Evolutionary conservation across 2,797 vertebrate genomes (phyloP).

Genomic region (Tapirus indicus): DNA sequence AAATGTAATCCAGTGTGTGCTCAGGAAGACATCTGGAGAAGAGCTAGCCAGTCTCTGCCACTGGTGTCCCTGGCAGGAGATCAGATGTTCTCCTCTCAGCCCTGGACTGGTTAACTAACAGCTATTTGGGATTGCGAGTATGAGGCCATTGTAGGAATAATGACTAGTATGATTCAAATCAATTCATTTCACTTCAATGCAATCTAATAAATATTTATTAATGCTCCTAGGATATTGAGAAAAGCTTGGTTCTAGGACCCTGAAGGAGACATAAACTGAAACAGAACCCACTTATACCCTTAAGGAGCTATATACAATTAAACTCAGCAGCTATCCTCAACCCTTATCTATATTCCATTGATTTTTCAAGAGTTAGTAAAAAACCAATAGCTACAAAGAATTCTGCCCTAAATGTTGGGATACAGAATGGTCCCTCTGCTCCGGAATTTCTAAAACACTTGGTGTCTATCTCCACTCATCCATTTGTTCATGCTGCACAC

Average conservation of each 20-base stretch:
- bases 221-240: background rate
- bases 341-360: background rate
- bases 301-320: background rate
- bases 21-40: background rate
- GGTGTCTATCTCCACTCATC: background rate
- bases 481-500: background rate
- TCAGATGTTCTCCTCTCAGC: background rate
- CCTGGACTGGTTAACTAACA: background rate
- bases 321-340: background rate
- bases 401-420: background rate
- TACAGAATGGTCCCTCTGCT: background rate
- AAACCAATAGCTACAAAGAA: background rate
- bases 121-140: background rate
- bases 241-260: slow-evolving; percentile 20
- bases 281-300: background rate
- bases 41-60: background rate
- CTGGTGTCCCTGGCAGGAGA: background rate
- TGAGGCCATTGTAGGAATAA: background rate
- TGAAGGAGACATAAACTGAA: background rate
- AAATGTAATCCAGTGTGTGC: background rate
- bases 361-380: background rate
- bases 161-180: background rate
- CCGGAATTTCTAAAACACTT: background rate
- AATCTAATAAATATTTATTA: slow-evolving; percentile 51
- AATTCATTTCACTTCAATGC: slow-evolving; percentile 33